Percentiles rank a stretch among this genome's conserved stretches.
phyloP scores from a whole-genome alignment of 2,888 invertebrate species.

The Acanthosepion pharaonis region DNA sequence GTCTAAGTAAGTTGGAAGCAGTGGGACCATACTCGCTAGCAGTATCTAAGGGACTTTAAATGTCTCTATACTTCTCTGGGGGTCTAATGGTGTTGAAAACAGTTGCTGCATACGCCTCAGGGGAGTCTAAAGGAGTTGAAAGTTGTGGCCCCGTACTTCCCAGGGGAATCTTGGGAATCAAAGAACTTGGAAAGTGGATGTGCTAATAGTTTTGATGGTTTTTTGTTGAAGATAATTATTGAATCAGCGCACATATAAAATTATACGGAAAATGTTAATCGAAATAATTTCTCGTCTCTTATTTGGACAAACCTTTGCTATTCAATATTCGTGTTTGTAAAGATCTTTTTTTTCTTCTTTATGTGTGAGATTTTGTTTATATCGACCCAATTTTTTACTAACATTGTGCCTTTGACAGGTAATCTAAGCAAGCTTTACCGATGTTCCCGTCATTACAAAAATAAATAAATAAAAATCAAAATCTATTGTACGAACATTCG shows the following conservation, averaged over 20 bases:
- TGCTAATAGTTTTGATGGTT: neutral
- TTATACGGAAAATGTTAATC: neutral
- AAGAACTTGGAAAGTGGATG: too few relatives aligned
- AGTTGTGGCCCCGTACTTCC: too few relatives aligned
- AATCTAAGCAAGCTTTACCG: neutral
- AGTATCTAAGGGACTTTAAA: too few relatives aligned
- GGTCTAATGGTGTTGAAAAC: too few relatives aligned
- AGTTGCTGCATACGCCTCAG: too few relatives aligned
- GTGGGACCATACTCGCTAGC: too few relatives aligned
- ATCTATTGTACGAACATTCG: neutral
- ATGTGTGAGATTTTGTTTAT: neutral
- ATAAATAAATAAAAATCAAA: neutral
- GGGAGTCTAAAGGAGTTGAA: too few relatives aligned
- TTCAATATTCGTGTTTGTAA: neutral
- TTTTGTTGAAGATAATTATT: neutral
- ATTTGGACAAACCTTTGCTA: neutral
- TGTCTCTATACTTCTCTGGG: too few relatives aligned
- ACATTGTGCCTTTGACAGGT: neutral
- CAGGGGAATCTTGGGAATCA: too few relatives aligned
- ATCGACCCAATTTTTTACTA: too few relatives aligned
- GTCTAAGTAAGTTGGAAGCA: too few relatives aligned
- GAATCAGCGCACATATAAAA: neutral
- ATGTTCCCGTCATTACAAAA: neutral
- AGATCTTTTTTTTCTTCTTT: neutral
- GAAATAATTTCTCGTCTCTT: neutral